Percentiles rank a stretch among this genome's conserved stretches.
Conservation (phyloP, 1,140 invertebrate genomes). For the Callitettix versicolor region DNA sequence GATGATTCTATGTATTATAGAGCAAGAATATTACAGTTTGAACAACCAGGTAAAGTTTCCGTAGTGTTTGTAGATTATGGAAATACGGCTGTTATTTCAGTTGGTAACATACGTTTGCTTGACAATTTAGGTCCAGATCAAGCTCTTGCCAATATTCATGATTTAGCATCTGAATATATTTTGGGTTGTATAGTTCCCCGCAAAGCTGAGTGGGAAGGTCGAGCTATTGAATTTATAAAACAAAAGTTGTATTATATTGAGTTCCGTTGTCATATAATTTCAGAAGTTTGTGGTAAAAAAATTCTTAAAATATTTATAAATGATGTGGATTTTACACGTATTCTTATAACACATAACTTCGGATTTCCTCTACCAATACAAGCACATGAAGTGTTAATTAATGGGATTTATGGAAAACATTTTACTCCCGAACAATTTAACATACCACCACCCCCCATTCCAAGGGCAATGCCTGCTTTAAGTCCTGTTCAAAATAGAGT, state of each 20-base stretch:
- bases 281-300: not conserved
- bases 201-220: slow-evolving; percentile 37
- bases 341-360: not conserved
- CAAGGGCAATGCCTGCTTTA: not conserved
- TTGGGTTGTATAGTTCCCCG: slow-evolving; percentile 40
- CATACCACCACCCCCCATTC: not conserved
- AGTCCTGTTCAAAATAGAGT: not conserved
- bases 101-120: slow-evolving; percentile 42
- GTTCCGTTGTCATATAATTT: not conserved
- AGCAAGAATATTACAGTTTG: slow-evolving; percentile 43
- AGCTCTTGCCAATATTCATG: slow-evolving; percentile 32
- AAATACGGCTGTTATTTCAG: slow-evolving; percentile 43
- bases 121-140: slow-evolving; percentile 25
- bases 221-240: slow-evolving; percentile 37
- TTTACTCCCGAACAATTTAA: slow-evolving; percentile 5
- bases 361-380: not conserved
- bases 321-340: not conserved
- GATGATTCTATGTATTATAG: slow-evolving; percentile 50
- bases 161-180: slow-evolving; percentile 45
- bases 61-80: slow-evolving; percentile 63
- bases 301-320: not conserved
- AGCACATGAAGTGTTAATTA: slow-evolving; percentile 22
- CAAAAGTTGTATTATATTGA: slow-evolving; percentile 20
- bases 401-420: slow-evolving; percentile 7
- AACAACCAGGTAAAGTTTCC: slow-evolving; percentile 18